These are phyloP conservation scores for Xanthorhoe spadicearia DNA, from an alignment of 2,888 invertebrate genomes.

Conservation along the genomic window DNA sequence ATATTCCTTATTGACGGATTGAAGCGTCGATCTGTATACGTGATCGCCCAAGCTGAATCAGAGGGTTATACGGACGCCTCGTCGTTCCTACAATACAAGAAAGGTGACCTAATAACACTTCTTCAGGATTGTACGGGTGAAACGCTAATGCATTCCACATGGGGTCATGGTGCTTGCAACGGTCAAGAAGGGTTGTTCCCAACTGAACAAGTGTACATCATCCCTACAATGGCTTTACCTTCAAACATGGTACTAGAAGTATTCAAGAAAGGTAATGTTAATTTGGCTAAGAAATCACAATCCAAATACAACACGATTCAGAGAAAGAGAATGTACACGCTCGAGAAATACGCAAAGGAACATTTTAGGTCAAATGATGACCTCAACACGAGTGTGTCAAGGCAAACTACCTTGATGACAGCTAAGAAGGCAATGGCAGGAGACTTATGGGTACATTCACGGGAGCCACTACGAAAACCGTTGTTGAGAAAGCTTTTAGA, in stretches of 20 bases:
- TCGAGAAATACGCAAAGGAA: constrained; percentile 92
- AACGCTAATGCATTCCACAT: constrained; percentile 88
- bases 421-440: constrained; percentile 87
- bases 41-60: constrained; percentile 88
- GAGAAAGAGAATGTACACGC: constrained; percentile 90
- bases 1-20: constrained; percentile 94
- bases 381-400: constrained; percentile 82
- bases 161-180: constrained; percentile 90
- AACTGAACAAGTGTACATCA: constrained; percentile 92
- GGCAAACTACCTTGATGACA: constrained; percentile 87
- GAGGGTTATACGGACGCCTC: constrained; percentile 83
- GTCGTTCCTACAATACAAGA: constrained; percentile 85
- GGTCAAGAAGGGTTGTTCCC: constrained; percentile 92
- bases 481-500: constrained; percentile 90
- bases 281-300: constrained; percentile 69
- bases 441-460: constrained; percentile 92
- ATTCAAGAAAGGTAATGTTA: constrained; percentile 85
- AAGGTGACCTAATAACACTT: constrained; percentile 93
- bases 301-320: constrained; percentile 84
- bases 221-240: constrained; percentile 93
- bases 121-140: constrained; percentile 91
- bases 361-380: constrained; percentile 88
- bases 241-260: constrained; percentile 87
- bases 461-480: constrained; percentile 93
- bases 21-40: constrained; percentile 93